These are phyloP conservation scores for Nannoperca australis DNA, from an alignment of 2,797 vertebrate genomes.

Conservation along the genomic window DNA sequence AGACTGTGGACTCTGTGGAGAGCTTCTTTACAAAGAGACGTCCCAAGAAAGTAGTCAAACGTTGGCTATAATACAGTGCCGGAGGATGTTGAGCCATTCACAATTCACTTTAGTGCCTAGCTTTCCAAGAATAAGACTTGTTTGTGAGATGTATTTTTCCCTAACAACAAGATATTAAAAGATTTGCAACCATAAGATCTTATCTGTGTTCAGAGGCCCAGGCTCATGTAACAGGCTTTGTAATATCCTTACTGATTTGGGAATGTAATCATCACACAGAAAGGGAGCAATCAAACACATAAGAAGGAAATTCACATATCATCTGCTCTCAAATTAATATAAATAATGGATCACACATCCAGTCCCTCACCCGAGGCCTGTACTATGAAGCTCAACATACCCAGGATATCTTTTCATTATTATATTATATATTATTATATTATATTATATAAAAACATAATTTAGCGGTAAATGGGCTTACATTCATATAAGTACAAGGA, in stretches of 20 bases:
- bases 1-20: conserved; percentile 14
- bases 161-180: background rate
- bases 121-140: background rate
- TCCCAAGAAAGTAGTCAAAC: conserved; percentile 11
- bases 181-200: background rate
- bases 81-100: conserved; percentile 5
- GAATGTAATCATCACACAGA: background rate
- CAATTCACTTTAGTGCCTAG: conserved; percentile 5
- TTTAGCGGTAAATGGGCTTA: too few relatives aligned
- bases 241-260: background rate
- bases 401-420: too few relatives aligned
- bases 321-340: background rate
- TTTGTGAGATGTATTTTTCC: background rate
- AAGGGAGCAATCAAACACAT: background rate
- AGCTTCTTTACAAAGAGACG: conserved; percentile 23
- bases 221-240: background rate
- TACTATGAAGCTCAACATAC: too few relatives aligned
- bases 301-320: background rate
- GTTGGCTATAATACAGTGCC: background rate
- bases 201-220: background rate
- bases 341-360: background rate
- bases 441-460: too few relatives aligned
- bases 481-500: too few relatives aligned
- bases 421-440: too few relatives aligned
- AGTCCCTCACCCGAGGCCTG: background rate